Evolutionary conservation across 2,797 vertebrate genomes (phyloP).

Genomic region (Coregonus sp.): DNA sequence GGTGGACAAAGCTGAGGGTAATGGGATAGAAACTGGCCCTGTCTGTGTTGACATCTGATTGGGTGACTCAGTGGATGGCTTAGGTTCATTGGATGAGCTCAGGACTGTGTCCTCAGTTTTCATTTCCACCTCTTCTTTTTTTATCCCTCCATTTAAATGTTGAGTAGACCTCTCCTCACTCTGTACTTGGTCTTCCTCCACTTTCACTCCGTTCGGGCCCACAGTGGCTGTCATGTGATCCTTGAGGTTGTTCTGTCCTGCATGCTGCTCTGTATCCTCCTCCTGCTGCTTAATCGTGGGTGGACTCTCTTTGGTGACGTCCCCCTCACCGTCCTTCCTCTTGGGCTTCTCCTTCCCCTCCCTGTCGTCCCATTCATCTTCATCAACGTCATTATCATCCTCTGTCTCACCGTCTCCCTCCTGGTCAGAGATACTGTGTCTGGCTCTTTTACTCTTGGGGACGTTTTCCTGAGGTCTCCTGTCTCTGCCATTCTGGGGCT

Average conservation of each 20-base stretch:
- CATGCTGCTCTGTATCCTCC: slow-evolving; percentile 31
- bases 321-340: slow-evolving; percentile 51
- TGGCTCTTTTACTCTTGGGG: slow-evolving; percentile 66
- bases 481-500: slow-evolving; percentile 61
- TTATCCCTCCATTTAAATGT: slow-evolving; percentile 54
- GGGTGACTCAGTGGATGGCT: slow-evolving; percentile 61
- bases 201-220: slow-evolving; percentile 58
- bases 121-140: slow-evolving; percentile 54
- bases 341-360: slow-evolving; percentile 42
- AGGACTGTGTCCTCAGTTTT: slow-evolving; percentile 26
- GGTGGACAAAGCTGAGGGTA: slow-evolving; percentile 47
- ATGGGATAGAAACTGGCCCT: slow-evolving; percentile 54
- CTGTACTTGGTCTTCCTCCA: slow-evolving; percentile 38
- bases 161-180: slow-evolving; percentile 24
- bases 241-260: slow-evolving; percentile 40
- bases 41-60: slow-evolving; percentile 41
- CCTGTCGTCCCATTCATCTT: slow-evolving; percentile 47
- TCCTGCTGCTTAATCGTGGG: slow-evolving; percentile 25
- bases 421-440: slow-evolving; percentile 70
- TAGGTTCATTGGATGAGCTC: slow-evolving; percentile 45
- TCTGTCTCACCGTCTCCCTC: slow-evolving; percentile 68
- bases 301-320: slow-evolving; percentile 17
- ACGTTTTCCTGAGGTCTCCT: slow-evolving; percentile 66
- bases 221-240: slow-evolving; percentile 26
- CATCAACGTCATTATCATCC: slow-evolving; percentile 52